A percentile compares a stretch with the other conserved stretches of the same genome.
These are phyloP conservation scores for Octonoba sinensis DNA, from an alignment of 2,888 invertebrate genomes.

Conservation along the genomic window DNA sequence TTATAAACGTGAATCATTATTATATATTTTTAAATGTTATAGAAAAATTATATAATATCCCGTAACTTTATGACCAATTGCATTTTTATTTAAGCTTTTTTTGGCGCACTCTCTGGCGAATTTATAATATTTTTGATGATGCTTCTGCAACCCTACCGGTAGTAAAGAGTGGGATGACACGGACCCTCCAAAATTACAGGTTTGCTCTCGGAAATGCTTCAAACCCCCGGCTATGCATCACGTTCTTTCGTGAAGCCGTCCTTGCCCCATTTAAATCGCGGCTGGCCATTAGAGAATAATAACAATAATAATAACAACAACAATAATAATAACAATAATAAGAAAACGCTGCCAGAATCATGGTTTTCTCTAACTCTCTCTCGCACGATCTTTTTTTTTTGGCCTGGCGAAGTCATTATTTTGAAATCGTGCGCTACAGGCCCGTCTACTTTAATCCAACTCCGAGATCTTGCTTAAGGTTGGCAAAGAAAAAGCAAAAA, in stretches of 20 bases:
- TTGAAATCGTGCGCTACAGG: conserved; percentile 47
- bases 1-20: no score
- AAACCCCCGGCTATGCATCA: conserved; percentile 35
- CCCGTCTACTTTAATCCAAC: conserved; percentile 37
- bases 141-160: conserved; percentile 37
- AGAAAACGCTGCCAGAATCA: conserved; percentile 20
- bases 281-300: conserved; percentile 12
- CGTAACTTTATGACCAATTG: no score
- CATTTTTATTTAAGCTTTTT: no score
- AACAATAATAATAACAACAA: conserved; percentile 23
- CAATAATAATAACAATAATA: conserved; percentile 21
- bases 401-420: conserved; percentile 41
- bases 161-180: conserved; percentile 49
- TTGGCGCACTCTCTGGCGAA: conserved; percentile 26
- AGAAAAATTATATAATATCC: no score
- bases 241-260: conserved; percentile 57
- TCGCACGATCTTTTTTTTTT: conserved; percentile 3
- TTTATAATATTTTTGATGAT: neutral
- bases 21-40: no score
- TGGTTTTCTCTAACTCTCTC: conserved; percentile 9
- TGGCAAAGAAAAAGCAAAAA: conserved; percentile 1
- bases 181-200: conserved; percentile 54
- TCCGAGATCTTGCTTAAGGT: conserved; percentile 30
- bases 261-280: conserved; percentile 60
- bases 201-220: conserved; percentile 54